Evolutionary conservation across 2,797 vertebrate species (phyloP).

Genomic region (Spatula clypeata): DNA sequence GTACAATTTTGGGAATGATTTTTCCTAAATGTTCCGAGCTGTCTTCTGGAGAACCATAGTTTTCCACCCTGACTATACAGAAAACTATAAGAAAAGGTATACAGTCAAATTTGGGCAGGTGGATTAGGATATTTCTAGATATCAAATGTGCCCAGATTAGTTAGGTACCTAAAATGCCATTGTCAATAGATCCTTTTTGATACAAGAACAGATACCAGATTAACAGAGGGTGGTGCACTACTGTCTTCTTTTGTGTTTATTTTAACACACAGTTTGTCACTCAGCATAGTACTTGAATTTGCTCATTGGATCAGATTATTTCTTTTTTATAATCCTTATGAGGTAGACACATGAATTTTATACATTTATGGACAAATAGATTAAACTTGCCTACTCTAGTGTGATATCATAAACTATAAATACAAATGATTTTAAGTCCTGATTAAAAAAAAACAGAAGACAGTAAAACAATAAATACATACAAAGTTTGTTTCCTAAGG

Average conservation of each 20-base stretch:
- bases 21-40: neutral
- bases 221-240: neutral
- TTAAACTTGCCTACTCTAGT: neutral
- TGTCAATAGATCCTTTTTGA: neutral
- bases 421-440: neutral
- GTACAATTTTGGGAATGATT: neutral
- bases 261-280: neutral
- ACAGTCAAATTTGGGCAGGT: neutral
- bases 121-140: neutral
- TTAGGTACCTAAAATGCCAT: neutral
- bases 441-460: neutral
- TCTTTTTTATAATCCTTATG: neutral
- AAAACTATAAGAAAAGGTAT: neutral
- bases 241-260: neutral
- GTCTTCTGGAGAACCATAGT: neutral
- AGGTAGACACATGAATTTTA: neutral
- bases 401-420: neutral
- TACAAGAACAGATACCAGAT: neutral
- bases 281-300: neutral
- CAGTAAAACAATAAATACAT: accelerated
- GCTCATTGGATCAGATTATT: neutral
- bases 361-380: neutral
- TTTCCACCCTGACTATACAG: neutral
- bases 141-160: neutral
- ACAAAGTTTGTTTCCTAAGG: accelerated